These are phyloP conservation scores for Tokudaia tokunoshimensis DNA, from an alignment of 2,797 vertebrate genomes.

Conservation along the genomic window DNA sequence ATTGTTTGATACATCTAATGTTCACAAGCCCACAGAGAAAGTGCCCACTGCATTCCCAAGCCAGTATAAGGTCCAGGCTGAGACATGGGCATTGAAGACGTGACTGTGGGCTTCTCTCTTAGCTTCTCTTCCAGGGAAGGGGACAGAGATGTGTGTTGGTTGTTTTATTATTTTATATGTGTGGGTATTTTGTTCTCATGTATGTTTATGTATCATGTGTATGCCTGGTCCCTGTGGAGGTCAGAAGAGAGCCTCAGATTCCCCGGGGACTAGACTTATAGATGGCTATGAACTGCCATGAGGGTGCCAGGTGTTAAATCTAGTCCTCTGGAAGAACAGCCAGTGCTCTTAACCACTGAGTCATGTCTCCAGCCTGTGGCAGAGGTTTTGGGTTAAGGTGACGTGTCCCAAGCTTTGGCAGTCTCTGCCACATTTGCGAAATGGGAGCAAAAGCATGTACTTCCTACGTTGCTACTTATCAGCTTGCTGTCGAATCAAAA, in stretches of 20 bases:
- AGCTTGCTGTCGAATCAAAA: not conserved
- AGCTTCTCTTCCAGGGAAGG: not conserved
- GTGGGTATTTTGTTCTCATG: not conserved
- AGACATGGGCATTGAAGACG: not conserved
- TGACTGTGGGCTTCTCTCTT: not conserved
- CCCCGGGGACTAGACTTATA: not conserved
- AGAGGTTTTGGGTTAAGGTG: not conserved
- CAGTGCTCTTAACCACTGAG: not conserved
- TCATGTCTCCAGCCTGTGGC: not conserved
- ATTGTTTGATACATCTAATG: not conserved
- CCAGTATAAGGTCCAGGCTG: not conserved
- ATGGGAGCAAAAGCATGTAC: not conserved
- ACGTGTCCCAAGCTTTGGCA: not conserved
- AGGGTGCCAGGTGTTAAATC: not conserved
- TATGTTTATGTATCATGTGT: too few species aligned
- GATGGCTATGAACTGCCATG: too few species aligned
- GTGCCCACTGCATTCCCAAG: accelerated
- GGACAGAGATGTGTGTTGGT: not conserved
- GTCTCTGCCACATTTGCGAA: not conserved
- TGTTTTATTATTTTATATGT: not conserved
- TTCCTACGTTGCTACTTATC: not conserved
- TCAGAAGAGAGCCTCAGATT: not conserved
- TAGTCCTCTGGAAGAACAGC: not conserved
- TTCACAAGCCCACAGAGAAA: not conserved
- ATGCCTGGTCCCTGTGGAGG: not conserved